Conservation (phyloP, 1,140 invertebrate genomes). For the Drosophila kohkoa region DNA sequence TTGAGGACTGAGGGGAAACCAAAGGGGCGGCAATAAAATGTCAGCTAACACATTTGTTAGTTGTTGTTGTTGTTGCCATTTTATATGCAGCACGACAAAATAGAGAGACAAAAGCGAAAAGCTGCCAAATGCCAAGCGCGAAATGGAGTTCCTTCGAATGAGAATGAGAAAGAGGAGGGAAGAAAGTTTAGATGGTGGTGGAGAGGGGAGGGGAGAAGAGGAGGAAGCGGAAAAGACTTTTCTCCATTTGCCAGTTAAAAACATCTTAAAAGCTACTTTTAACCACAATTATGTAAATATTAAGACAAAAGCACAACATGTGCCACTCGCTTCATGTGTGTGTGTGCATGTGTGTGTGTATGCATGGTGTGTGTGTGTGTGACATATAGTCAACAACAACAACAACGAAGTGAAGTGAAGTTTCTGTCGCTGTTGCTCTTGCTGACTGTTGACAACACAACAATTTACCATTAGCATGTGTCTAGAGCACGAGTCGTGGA, state of each 20-base stretch:
- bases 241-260: conserved; percentile 68
- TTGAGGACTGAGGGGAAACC: neutral
- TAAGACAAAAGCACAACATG: conserved; percentile 58
- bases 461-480: conserved; percentile 71
- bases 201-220: too few species aligned
- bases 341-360: neutral
- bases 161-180: neutral
- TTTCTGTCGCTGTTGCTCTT: conserved; percentile 34
- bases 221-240: conserved; percentile 11
- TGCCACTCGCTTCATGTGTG: neutral
- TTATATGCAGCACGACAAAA: conserved; percentile 50
- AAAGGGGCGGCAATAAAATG: conserved; percentile 34
- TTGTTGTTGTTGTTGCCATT: conserved; percentile 49
- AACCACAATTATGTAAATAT: conserved; percentile 83
- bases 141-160: neutral
- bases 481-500: conserved; percentile 15
- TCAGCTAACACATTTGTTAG: conserved; percentile 48
- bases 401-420: conserved; percentile 53
- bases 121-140: conserved; percentile 29
- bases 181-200: neutral
- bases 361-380: conserved; percentile 2
- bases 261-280: conserved; percentile 82
- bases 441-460: conserved; percentile 69
- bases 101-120: conserved; percentile 54
- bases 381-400: conserved; percentile 27